phyloP scores from a whole-genome alignment of 2,113 vertebrate genomes.

The Galbula dea region DNA sequence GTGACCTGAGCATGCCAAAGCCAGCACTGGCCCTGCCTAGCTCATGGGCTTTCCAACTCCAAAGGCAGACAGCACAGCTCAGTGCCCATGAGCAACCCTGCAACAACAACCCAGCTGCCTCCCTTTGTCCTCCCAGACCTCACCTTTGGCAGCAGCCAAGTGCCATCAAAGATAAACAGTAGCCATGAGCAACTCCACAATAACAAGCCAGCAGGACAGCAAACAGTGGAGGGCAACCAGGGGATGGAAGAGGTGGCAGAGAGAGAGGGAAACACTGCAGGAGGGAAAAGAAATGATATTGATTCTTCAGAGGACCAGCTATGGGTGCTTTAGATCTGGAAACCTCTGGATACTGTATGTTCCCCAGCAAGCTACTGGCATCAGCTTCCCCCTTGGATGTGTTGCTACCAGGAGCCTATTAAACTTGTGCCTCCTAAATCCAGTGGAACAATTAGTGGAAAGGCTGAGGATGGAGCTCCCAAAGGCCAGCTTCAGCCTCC shows the following conservation, averaged over 20 bases:
- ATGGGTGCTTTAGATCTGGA: background rate
- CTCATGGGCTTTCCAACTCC: background rate
- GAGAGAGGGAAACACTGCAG: background rate
- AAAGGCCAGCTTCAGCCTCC: background rate
- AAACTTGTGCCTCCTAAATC: background rate
- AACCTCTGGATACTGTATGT: background rate
- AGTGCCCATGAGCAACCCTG: background rate
- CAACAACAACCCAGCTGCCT: background rate
- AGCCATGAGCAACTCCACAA: background rate
- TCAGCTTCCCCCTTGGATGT: background rate
- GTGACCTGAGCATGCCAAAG: background rate
- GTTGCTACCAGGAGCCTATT: background rate
- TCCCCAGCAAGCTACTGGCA: background rate
- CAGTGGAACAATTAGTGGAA: background rate
- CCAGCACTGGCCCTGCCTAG: background rate
- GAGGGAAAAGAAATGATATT: background rate
- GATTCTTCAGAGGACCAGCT: background rate
- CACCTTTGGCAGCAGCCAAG: background rate
- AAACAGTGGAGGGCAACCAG: background rate
- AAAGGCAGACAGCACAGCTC: constrained; percentile 30
- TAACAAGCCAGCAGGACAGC: background rate
- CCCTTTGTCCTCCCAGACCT: background rate
- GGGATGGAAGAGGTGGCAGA: background rate
- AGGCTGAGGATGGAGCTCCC: background rate
- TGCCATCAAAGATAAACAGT: background rate